phyloP scores from a whole-genome alignment of 2,888 invertebrate genomes.

The Dastarcus helophoroides region DNA sequence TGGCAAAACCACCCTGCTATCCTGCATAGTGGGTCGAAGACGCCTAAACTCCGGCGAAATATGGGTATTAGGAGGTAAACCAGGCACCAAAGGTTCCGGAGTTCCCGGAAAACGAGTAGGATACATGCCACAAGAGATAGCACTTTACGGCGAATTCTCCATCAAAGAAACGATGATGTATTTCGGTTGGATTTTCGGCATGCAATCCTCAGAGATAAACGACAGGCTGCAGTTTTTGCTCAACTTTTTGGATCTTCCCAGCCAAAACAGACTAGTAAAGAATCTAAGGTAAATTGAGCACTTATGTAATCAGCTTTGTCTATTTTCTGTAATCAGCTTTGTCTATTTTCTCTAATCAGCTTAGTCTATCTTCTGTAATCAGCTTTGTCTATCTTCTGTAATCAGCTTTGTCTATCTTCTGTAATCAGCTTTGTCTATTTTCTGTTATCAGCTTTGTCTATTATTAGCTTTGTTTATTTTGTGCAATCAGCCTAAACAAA shows the following conservation, averaged over 20 bases:
- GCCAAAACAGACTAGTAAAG: constrained; percentile 67
- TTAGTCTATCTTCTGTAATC: no score
- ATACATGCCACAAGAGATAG: constrained; percentile 93
- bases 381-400: no score
- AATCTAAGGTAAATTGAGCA: constrained; percentile 68
- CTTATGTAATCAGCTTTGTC: no score
- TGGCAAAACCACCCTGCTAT: constrained; percentile 89
- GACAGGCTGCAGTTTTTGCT: constrained; percentile 75
- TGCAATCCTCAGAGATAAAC: constrained; percentile 70
- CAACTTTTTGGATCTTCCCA: constrained; percentile 83
- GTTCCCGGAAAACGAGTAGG: constrained; percentile 92
- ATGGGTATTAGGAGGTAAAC: constrained; percentile 80
- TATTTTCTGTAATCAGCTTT: no score
- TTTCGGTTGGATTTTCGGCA: constrained; percentile 92
- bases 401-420: no score
- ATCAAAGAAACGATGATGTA: constrained; percentile 93
- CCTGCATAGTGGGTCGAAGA: constrained; percentile 83
- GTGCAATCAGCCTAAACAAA: no score
- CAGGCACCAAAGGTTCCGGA: constrained; percentile 79
- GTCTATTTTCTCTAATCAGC: no score
- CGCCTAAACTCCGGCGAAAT: constrained; percentile 79
- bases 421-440: no score
- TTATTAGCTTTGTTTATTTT: no score
- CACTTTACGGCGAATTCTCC: constrained; percentile 83
- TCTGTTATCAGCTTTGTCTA: no score